Evolutionary conservation across 2,888 invertebrate species (phyloP), one percentile per base, ranked within the genome.

Genomic region (Trilocha varians): DNA sequence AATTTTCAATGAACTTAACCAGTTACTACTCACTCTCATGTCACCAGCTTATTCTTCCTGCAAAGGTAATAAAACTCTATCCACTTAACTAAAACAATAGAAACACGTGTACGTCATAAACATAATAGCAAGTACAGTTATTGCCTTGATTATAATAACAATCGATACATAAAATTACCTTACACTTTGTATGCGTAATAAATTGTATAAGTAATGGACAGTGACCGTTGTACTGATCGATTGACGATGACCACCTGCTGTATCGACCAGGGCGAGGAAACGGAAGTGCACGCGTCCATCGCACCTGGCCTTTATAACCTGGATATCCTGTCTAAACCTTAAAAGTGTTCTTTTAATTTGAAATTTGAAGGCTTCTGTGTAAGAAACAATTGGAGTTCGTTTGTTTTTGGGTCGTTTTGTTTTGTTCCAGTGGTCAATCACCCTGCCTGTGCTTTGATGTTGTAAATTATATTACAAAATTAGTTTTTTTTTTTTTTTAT

Each of bases 311-410:
- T 59, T 58, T 69, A 57, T 53, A 70, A 67, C 77, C 70, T 66
- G 57, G 47, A 62, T 70, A 72, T 80, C 79, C 82, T 75, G 63
- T 62, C 62, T 64, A 78, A 79, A 58, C 82, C 83, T 63, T 79
- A 82, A 56, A 78, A 80, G 78, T 83, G 78, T 69, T 13, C 43
- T 6, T 25, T 25, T 25, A 25, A 25, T 25, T 25, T 25, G 25
- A 9, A 45, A 46, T 38, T 40, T 47, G 43, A 48, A 54, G 41
- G 45, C 43, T 49, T 46, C 44, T 43, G 46, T 46, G 42, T 41
- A 42, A 42, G 37, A 48, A 13, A 34, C 3, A 34, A 6, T 34
- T 34, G 13, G 8, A 34, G n/a, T n/a, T n/a, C n/a, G n/a, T n/a
- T n/a, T n/a, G n/a, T n/a, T n/a, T n/a, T n/a, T n/a, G n/a, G n/a